Evolutionary conservation across 1,140 invertebrate species (phyloP), one percentile per base, ranked within the genome.

Genomic region (Aplysia californica): DNA sequence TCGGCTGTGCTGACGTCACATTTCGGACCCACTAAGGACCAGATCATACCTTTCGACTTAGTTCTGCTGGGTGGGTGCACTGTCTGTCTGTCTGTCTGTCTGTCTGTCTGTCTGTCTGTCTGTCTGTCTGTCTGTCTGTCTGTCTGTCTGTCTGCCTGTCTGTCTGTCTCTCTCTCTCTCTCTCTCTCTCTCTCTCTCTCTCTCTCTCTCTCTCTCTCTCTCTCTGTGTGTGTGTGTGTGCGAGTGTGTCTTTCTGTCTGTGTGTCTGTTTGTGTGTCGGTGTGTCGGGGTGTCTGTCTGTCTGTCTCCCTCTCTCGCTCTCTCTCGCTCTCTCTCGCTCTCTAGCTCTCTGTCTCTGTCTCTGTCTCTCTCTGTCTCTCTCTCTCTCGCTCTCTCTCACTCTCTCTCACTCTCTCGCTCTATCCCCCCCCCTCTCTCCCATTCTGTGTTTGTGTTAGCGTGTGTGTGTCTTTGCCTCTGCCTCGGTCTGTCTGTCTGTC

Each of bases 21-120:
- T 58, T 83, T 83, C 35, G 82, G 82, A 1, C 82, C 82, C 0
- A 70, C 74, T 55, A 81, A 81, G 69, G 76, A 83, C 29, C 55
- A 65, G 29, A 83, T 83, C 26, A 59, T 83, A 4, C 80, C 82
- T 23, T 83, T 83, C 64, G 79, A 83, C 61, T 56, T 81, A 2
- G 76, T 78, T 33, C 76, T 83, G 15, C 66, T 80, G 15, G 72
- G 72, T 75, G 59, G 50, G 58, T 50, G 2, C 55, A 18, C 55
- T 58, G 44, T 59, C 41, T 58, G 18, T 31, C 55, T 20, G 31
- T 58, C 69, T 38, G n/a, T 23, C 69, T 33, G 18, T 20, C 69
- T 36, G n/a, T 38, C 23, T 36, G 44, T 33, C 29, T 33, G 26
- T 20, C 55, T 33, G 44, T 5, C 31, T 20, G 5, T 56, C 69